Evolutionary conservation across 2,113 vertebrate genomes (phyloP).

Genomic region (Cromileptes altivelis): DNA sequence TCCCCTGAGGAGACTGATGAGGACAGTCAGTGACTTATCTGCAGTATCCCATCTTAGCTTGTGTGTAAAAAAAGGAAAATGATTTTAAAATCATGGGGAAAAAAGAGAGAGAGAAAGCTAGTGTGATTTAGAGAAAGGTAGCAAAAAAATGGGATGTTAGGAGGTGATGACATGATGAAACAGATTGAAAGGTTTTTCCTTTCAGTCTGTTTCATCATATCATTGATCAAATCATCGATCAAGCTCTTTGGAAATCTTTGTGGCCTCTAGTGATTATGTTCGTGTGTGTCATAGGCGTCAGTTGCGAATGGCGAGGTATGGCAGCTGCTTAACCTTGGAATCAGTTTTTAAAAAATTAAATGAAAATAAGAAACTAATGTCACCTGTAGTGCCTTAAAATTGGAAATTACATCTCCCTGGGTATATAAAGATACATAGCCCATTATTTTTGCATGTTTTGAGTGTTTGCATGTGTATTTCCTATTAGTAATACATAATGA

Average conservation of each 20-base stretch:
- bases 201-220: too few relatives aligned
- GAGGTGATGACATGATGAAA: slow-evolving; percentile 45
- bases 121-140: not conserved
- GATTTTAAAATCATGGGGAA: slow-evolving; percentile 23
- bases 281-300: not conserved
- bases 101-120: not conserved
- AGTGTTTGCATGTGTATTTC: too few relatives aligned
- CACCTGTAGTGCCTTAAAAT: too few relatives aligned
- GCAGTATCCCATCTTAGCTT: slow-evolving; percentile 8
- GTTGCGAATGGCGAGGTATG: too few relatives aligned
- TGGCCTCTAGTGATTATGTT: not conserved
- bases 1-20: slow-evolving; percentile 29
- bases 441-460: too few relatives aligned
- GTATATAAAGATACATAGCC: too few relatives aligned
- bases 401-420: too few relatives aligned
- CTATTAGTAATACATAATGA: too few relatives aligned
- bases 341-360: too few relatives aligned
- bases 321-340: too few relatives aligned
- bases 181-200: slow-evolving; percentile 19
- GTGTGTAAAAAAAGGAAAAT: not conserved
- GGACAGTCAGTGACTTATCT: slow-evolving; percentile 33
- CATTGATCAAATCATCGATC: not conserved
- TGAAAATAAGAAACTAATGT: too few relatives aligned
- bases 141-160: not conserved
- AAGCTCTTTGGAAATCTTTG: not conserved